These are phyloP conservation scores for Andrena praecox DNA, from an alignment of 2,888 invertebrate genomes.

Conservation along the genomic window DNA sequence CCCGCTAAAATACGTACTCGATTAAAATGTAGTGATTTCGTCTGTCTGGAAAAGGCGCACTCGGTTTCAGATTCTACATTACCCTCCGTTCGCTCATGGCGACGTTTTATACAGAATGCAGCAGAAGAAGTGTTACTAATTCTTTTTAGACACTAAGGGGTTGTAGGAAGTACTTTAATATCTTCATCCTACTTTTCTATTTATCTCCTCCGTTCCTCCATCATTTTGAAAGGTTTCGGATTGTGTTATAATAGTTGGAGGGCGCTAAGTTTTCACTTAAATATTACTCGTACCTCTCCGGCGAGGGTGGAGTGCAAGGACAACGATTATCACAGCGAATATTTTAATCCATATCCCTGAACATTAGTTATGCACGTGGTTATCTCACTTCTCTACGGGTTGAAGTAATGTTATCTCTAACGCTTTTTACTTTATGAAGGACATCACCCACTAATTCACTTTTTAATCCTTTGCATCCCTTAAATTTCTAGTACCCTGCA, in stretches of 20 bases:
- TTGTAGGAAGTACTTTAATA: no score
- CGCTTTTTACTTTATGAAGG: background rate
- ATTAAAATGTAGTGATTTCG: constrained; percentile 23
- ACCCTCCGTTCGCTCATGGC: background rate
- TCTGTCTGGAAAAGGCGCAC: background rate
- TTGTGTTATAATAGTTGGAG: no score
- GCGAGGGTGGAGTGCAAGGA: background rate
- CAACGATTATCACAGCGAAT: constrained; percentile 21
- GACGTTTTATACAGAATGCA: background rate
- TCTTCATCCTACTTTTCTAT: background rate
- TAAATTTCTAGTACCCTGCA: constrained; percentile 10
- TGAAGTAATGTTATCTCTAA: constrained; percentile 37
- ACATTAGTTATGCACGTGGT: constrained; percentile 37
- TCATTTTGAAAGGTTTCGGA: background rate
- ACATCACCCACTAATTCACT: constrained; percentile 20
- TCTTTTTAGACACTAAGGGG: background rate
- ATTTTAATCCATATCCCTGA: constrained; percentile 46
- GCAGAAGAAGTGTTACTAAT: background rate
- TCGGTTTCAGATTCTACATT: constrained; percentile 14
- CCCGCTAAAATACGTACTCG: constrained; percentile 15
- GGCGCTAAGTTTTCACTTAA: constrained; percentile 4
- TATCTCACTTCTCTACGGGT: constrained; percentile 37
- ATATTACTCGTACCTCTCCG: background rate
- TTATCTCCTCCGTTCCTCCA: background rate
- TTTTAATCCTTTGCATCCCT: constrained; percentile 17